Evolutionary conservation across 2,797 vertebrate genomes (phyloP), one percentile per base, ranked within the genome.

Genomic region (Muraenolepis orangiensis): DNA sequence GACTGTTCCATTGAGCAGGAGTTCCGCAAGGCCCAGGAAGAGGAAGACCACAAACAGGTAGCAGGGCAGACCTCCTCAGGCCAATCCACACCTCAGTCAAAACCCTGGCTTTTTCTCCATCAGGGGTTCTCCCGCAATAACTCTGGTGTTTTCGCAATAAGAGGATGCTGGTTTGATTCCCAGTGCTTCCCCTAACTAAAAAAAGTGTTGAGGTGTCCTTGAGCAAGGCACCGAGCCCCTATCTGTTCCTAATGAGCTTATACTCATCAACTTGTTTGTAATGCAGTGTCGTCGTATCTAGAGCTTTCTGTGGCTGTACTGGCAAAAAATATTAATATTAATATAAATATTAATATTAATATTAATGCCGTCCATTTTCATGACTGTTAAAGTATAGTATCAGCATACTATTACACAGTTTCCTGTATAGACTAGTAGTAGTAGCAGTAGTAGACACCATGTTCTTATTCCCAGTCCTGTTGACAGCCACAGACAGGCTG

Each of bases 1-100:
- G 97, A 98, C 85, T 98, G 97, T 90, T 98, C 97, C 84, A 95
- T 99, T 6, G 97, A 99, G 84, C 97, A 98, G 70, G 97, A 99
- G 87, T 98, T 99, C 86, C 94, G 97, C 90, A 99, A 97, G 90
- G 96, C 95, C 74, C 97, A 98, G 90, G 98, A 98, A 88, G 96
- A 98, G 80, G 98, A 99, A 81, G 97, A 95, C 94, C 96, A 90
- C 86, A 99, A 99, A 94, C 95, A 96, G 96, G 97, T 99, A 77
- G 75, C 75, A 74, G 61, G 46, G 23, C 83, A 81, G 79, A 77
- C 20, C 12, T 6, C 46, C 46, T 51, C 4, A 11, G 31, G 11
- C 31, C 18, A 14, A 14, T 30, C 31, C 29, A 30, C 32, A 61
- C 8, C 46, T 14, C 2, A 36, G 26, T 78, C 36, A 84, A 81